A percentile compares a stretch with the other conserved stretches of the same genome.
Conservation (phyloP, 2,113 vertebrate species). For the Falcunculus frontatus region DNA sequence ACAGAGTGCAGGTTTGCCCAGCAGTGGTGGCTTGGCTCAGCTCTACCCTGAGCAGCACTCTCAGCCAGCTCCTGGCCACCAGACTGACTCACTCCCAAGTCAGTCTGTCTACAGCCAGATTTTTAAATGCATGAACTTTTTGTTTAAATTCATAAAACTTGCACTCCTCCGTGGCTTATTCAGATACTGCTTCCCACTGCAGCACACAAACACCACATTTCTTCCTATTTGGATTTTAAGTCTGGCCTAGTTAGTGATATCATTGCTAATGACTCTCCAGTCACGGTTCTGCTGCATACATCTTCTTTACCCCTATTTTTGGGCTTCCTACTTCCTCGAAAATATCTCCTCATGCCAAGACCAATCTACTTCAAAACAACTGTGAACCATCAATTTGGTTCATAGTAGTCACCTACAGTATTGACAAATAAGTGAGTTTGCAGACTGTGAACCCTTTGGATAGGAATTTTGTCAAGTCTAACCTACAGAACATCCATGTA, state of each 20-base stretch:
- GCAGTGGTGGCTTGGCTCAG: neutral
- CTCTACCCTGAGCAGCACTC: neutral
- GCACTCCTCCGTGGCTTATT: neutral
- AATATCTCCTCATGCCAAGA: neutral
- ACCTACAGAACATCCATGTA: neutral
- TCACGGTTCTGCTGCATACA: neutral
- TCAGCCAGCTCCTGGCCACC: neutral
- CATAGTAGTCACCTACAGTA: neutral
- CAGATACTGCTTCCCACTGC: neutral
- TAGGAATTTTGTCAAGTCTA: neutral
- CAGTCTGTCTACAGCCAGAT: neutral
- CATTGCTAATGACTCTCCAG: neutral
- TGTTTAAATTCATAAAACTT: neutral
- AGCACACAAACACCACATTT: neutral
- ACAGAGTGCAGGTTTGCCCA: accelerated
- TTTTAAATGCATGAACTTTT: neutral
- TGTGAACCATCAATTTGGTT: neutral
- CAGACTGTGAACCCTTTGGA: neutral
- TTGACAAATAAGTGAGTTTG: neutral
- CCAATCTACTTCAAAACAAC: neutral
- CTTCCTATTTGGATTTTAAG: neutral
- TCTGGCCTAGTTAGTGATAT: neutral
- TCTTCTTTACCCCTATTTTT: slow-evolving; percentile 1
- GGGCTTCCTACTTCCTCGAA: neutral
- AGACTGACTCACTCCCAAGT: neutral